phyloP scores from a whole-genome alignment of 2,113 vertebrate species.

The Ahaetulla prasina region DNA sequence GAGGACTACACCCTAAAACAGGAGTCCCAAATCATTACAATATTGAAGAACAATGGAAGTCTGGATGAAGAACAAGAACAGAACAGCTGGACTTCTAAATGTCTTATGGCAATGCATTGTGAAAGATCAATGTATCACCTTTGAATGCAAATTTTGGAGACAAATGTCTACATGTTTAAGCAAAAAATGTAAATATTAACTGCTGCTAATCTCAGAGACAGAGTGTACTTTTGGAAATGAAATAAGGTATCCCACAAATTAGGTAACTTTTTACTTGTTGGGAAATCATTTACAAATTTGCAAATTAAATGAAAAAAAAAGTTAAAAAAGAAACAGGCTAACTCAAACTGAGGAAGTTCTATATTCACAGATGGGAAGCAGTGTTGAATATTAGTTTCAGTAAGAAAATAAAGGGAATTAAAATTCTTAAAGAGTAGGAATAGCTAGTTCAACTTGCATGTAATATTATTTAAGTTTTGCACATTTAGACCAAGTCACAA shows the following conservation, averaged over 20 bases:
- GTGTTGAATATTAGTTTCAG: not conserved
- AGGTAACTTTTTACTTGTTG: not conserved
- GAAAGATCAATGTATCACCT: not conserved
- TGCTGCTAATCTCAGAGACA: not conserved
- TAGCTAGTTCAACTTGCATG: not conserved
- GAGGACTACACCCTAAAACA: not conserved
- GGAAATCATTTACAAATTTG: not conserved
- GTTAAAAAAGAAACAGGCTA: not conserved
- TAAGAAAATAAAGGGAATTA: not conserved
- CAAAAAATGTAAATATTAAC: not conserved
- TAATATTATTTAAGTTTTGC: not conserved
- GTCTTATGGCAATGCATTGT: not conserved
- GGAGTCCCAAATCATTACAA: not conserved
- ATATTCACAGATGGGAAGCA: not conserved
- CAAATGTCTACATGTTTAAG: not conserved
- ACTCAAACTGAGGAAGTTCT: not conserved
- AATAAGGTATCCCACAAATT: not conserved
- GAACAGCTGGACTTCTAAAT: not conserved
- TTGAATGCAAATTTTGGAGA: not conserved
- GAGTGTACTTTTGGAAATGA: not conserved
- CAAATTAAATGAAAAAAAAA: not conserved
- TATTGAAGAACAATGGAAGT: not conserved
- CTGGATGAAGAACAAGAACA: not conserved
- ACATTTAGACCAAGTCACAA: not conserved
- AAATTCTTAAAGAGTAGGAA: not conserved